phyloP scores from a whole-genome alignment of 2,888 invertebrate genomes.

The Baccha elongata region DNA sequence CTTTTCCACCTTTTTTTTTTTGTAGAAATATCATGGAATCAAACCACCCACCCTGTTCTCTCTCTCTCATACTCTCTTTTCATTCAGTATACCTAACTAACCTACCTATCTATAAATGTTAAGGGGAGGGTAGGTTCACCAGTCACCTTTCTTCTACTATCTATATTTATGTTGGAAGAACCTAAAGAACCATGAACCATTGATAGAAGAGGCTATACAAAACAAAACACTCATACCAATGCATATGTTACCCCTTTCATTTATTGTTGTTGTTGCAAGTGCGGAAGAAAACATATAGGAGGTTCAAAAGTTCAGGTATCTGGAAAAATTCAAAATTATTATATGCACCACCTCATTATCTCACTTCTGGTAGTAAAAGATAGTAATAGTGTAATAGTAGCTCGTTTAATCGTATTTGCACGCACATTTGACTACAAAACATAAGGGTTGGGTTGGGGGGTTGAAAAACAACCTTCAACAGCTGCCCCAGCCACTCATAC shows the following conservation, averaged over 20 bases:
- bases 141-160: slow-evolving; percentile 30
- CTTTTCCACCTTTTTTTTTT: slow-evolving; percentile 33
- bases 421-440: slow-evolving; percentile 49
- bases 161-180: slow-evolving; percentile 49
- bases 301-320: slow-evolving; percentile 19
- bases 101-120: slow-evolving; percentile 9
- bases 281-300: slow-evolving; percentile 13
- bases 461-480: slow-evolving; percentile 62
- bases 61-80: slow-evolving; percentile 38
- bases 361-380: slow-evolving; percentile 46
- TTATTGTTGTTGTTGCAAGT: not conserved
- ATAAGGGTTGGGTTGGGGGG: slow-evolving; percentile 17
- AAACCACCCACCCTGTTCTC: slow-evolving; percentile 4
- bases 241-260: slow-evolving; percentile 32
- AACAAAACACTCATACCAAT: slow-evolving; percentile 2
- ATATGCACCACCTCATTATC: slow-evolving; percentile 55
- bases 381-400: slow-evolving; percentile 57
- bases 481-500: slow-evolving; percentile 45
- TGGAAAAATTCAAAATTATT: slow-evolving; percentile 29
- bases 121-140: slow-evolving; percentile 18
- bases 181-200: slow-evolving; percentile 61
- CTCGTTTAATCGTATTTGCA: slow-evolving; percentile 54
- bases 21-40: not conserved
- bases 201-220: slow-evolving; percentile 46
- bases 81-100: slow-evolving; percentile 14